Percentiles rank a stretch among this genome's conserved stretches.
phyloP scores from a whole-genome alignment of 2,888 invertebrate species.

The Cerastis leucographa region DNA sequence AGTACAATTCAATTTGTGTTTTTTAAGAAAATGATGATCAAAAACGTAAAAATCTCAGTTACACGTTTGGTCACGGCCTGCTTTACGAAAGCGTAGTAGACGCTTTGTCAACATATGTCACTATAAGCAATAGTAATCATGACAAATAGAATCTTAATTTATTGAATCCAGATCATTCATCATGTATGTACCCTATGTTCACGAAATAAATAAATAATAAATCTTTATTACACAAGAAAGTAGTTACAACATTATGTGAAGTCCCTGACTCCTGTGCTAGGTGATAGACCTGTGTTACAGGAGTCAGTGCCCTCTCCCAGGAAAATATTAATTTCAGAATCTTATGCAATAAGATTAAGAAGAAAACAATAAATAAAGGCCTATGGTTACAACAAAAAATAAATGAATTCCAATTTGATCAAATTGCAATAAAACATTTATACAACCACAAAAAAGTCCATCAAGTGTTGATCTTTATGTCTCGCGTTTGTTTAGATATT shows the following conservation, averaged over 20 bases:
- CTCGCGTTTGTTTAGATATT: conserved; percentile 12
- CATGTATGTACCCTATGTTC: too few species aligned
- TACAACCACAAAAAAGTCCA: not conserved
- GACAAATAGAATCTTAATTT: not conserved
- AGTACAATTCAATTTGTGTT: not conserved
- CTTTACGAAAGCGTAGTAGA: not conserved
- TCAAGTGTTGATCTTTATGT: conserved; percentile 4
- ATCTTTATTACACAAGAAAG: too few species aligned
- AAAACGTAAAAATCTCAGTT: not conserved
- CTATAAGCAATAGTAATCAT: not conserved
- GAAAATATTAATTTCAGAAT: too few species aligned
- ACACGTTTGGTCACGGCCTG: not conserved
- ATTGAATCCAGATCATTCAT: conserved; percentile 13
- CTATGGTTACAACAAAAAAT: too few species aligned
- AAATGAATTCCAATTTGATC: too few species aligned
- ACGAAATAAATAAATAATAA: too few species aligned
- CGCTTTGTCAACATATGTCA: not conserved
- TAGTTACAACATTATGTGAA: too few species aligned
- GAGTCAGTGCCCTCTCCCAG: too few species aligned
- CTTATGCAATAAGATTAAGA: too few species aligned
- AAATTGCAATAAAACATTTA: not conserved
- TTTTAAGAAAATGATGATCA: not conserved
- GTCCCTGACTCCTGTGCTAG: too few species aligned
- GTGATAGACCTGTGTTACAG: too few species aligned
- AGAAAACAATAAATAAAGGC: too few species aligned